Base-by-base conservation (phyloP, 2,888 invertebrate species). In the Microplitis manilae region DNA sequence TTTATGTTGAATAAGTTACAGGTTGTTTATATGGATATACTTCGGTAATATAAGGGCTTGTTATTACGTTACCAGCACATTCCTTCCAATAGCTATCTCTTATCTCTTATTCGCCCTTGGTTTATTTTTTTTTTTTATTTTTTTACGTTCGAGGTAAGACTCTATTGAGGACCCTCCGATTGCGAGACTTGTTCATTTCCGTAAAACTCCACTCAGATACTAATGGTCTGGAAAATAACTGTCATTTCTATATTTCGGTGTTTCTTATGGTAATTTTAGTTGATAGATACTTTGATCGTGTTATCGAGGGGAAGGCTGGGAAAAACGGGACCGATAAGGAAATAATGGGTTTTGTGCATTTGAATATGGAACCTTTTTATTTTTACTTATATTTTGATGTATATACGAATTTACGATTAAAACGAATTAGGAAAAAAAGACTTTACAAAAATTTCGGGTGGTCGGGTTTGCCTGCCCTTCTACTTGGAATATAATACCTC, bases 221-320 rank as follows among this genome's bases (percentile, higher is more conserved):
- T 67, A 67, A 67, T 67, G 67, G 67, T 20, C n/a, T 38, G 8
- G 67, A 38, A 6, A 67, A 67, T 67, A 13, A 7, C n/a, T 67
- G 67, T 30, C 38, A 67, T 13, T 13, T 67, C 8, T 30, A 30
- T 30, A 30, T 67, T 38, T 13, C 20, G 9, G 30, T 38, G 8
- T 67, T 67, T 17, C 20, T 30, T 30, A 30, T 30, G 13, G 50
- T 50, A 50, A 50, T 9, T 50, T 50, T 4, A 50, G 7, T 7
- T 13, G 13, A 50, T 50, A 4, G 13, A 50, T 50, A 50, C 50
- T 50, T 7, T 50, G 13, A 41, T 7, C 41, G 41, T 41, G 41
- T 6, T 41, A 41, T 41, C 8, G 1, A 20, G 20, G 20, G 20
- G 20, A 30, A 30, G 30, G 30, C 30, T 30, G 30, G 30, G 30